Evolutionary conservation across 2,888 invertebrate genomes (phyloP).

Genomic region (Drosophila neonasuta): DNA sequence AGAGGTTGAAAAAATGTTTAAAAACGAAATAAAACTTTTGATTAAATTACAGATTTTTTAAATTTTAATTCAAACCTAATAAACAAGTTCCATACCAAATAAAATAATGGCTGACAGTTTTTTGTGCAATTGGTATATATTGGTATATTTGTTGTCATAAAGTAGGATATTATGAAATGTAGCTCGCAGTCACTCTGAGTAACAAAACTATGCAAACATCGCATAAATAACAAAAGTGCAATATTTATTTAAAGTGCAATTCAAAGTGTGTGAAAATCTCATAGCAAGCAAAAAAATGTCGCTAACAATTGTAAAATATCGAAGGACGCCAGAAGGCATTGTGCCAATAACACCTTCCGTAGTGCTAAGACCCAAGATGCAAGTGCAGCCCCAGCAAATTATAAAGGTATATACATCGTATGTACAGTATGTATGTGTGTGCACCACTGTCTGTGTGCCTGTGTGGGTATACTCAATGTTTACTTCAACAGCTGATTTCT

Average conservation of each 20-base stretch:
- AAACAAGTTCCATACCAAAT: no score
- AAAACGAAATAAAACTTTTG: no score
- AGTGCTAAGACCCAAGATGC: constrained; percentile 48
- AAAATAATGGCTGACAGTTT: no score
- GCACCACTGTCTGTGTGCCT: no score
- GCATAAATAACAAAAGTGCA: constrained; percentile 12
- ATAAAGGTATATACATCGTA: constrained; percentile 54
- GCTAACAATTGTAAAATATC: constrained; percentile 71
- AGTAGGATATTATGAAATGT: background rate
- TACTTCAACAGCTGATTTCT: constrained; percentile 43
- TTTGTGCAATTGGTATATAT: no score
- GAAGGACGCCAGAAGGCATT: constrained; percentile 54
- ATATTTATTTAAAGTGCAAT: constrained; percentile 26
- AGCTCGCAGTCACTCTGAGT: background rate
- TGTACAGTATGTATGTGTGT: background rate
- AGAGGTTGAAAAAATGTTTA: no score
- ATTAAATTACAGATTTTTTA: no score
- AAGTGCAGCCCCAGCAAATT: constrained; percentile 47
- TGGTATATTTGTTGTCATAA: background rate
- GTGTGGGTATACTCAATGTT: background rate
- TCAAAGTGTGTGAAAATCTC: background rate
- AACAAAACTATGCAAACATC: constrained; percentile 1
- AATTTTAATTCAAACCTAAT: no score
- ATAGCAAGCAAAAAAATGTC: constrained; percentile 58
- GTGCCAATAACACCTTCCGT: constrained; percentile 46